Evolutionary conservation across 2,113 vertebrate genomes (phyloP).

Genomic region (Labeo rohita): DNA sequence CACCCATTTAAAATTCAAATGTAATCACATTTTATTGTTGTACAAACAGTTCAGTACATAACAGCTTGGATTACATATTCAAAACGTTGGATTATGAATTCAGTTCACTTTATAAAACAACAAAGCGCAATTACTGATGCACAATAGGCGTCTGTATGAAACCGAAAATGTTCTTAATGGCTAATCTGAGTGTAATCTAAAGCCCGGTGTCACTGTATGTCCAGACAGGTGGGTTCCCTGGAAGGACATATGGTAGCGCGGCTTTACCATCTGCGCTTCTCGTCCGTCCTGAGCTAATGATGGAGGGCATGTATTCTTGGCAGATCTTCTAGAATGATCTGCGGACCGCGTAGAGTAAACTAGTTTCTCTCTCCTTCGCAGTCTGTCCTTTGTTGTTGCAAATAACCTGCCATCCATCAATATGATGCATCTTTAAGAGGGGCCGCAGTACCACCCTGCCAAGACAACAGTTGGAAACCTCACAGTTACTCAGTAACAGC

Average conservation of each 20-base stretch:
- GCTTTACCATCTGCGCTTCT: slow-evolving; percentile 49
- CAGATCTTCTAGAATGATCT: slow-evolving; percentile 56
- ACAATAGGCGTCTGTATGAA: background rate
- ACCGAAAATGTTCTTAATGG: background rate
- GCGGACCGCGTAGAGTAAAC: slow-evolving; percentile 49
- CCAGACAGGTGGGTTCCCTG: slow-evolving; percentile 54
- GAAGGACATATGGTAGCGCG: slow-evolving; percentile 48
- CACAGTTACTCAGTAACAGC: slow-evolving; percentile 39
- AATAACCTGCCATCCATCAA: slow-evolving; percentile 62
- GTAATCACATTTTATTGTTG: slow-evolving; percentile 6
- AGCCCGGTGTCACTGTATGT: slow-evolving; percentile 6
- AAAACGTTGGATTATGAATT: slow-evolving; percentile 6
- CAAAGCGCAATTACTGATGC: background rate
- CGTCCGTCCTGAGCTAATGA: slow-evolving; percentile 53
- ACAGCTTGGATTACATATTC: slow-evolving; percentile 10
- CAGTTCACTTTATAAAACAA: background rate
- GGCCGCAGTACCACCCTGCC: slow-evolving; percentile 44
- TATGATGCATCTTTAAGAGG: slow-evolving; percentile 50
- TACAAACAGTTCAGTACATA: slow-evolving; percentile 1
- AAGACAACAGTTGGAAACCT: slow-evolving; percentile 52
- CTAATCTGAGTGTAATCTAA: slow-evolving; percentile 50
- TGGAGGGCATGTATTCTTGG: slow-evolving; percentile 52
- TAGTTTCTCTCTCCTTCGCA: slow-evolving; percentile 50
- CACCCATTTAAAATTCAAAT: slow-evolving; percentile 1
- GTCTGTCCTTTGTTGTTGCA: slow-evolving; percentile 61